Evolutionary conservation across 2,797 vertebrate genomes (phyloP).

Genomic region (Poeciliopsis presidionis): DNA sequence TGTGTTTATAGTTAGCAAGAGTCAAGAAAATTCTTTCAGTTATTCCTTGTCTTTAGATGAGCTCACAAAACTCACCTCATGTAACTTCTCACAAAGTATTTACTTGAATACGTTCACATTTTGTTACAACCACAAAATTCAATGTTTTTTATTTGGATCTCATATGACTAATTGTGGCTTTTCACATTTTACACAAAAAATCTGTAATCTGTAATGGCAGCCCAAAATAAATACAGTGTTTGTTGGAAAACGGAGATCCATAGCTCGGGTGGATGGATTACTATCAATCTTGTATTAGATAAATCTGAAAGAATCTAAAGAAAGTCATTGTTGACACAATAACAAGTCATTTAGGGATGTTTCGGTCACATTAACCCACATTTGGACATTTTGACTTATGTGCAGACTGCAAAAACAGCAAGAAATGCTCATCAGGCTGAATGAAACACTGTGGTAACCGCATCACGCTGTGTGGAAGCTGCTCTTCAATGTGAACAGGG

Average conservation of each 20-base stretch:
- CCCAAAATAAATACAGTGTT: neutral
- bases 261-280: neutral
- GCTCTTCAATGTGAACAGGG: neutral
- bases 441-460: neutral
- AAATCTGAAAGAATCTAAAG: neutral
- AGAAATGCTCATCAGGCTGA: neutral
- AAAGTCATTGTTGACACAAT: neutral
- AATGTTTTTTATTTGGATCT: neutral
- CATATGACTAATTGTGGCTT: neutral
- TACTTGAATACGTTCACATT: neutral
- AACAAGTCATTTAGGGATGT: neutral
- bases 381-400: neutral
- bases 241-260: neutral
- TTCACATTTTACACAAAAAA: neutral
- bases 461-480: neutral
- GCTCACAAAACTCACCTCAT: slow-evolving; percentile 24
- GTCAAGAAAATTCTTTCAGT: slow-evolving; percentile 26
- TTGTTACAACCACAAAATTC: neutral
- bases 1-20: slow-evolving; percentile 16
- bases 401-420: neutral
- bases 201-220: neutral
- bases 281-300: neutral
- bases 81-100: neutral
- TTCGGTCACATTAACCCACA: neutral
- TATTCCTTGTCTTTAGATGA: slow-evolving; percentile 4